Evolutionary conservation across 2,113 vertebrate species (phyloP).

Genomic region (Calyptomena viridis): DNA sequence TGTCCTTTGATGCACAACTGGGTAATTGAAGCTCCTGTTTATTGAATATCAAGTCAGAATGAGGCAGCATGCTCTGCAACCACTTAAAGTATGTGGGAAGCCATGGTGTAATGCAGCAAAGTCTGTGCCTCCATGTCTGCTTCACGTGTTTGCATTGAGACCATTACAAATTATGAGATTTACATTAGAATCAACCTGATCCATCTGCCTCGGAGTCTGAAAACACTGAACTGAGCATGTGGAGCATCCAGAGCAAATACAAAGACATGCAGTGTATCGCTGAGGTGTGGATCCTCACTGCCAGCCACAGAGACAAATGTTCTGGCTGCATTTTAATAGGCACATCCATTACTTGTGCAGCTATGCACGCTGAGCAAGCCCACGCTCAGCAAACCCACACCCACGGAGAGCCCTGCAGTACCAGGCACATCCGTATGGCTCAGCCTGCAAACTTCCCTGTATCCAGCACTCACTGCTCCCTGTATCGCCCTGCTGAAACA

Average conservation of each 20-base stretch:
- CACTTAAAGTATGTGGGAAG: not conserved
- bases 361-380: not conserved
- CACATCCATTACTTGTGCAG: not conserved
- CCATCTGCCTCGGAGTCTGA: not conserved
- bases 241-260: not conserved
- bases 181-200: not conserved
- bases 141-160: not conserved
- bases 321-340: not conserved
- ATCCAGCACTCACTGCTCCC: accelerated
- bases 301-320: not conserved
- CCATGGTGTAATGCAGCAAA: accelerated
- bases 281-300: not conserved
- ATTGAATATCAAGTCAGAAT: not conserved
- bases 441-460: not conserved
- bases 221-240: accelerated
- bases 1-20: not conserved
- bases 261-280: not conserved
- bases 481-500: accelerated
- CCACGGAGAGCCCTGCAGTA: not conserved
- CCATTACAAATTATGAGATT: not conserved
- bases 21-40: not conserved
- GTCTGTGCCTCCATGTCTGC: not conserved
- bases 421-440: accelerated
- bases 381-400: not conserved
- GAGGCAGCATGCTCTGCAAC: not conserved